Evolutionary conservation across 2,113 vertebrate species (phyloP).

Genomic region (Strigops habroptila): DNA sequence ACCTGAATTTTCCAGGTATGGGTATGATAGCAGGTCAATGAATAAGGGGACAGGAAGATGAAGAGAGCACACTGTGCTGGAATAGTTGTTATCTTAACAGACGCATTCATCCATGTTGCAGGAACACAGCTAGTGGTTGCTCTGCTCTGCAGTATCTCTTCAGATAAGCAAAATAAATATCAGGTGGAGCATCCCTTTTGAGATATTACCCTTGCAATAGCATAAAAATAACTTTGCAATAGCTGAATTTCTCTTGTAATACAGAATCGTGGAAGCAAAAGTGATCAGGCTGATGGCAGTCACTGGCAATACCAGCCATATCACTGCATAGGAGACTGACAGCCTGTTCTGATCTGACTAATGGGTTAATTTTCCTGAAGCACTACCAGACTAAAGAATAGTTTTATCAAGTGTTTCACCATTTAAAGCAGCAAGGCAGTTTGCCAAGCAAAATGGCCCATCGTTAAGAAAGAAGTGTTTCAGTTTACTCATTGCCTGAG

Average conservation of each 20-base stretch:
- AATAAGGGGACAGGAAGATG: background rate
- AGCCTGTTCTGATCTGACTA: slow-evolving; percentile 11
- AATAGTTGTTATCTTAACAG: background rate
- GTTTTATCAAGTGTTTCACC: slow-evolving; percentile 11
- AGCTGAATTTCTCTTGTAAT: background rate
- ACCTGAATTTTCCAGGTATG: slow-evolving; percentile 2
- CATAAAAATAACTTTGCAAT: slow-evolving; percentile 8
- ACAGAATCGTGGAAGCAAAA: background rate
- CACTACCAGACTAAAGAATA: background rate
- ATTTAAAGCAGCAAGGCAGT: slow-evolving; percentile 36
- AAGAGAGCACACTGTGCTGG: background rate
- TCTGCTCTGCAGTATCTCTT: background rate
- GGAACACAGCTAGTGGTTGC: background rate
- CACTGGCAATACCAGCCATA: background rate
- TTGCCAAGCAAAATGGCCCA: slow-evolving; percentile 31
- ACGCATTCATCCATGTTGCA: background rate
- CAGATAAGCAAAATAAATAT: slow-evolving; percentile 19
- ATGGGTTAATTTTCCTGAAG: slow-evolving; percentile 24
- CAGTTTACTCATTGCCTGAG: background rate
- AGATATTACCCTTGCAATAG: background rate
- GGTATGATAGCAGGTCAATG: background rate
- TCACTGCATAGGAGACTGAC: background rate
- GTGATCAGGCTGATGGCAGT: background rate
- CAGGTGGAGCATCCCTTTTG: background rate
- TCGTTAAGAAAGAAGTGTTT: slow-evolving; percentile 19